These are phyloP conservation scores for Oreochromis grahami DNA, from an alignment of 2,797 vertebrate genomes.

Conservation along the genomic window DNA sequence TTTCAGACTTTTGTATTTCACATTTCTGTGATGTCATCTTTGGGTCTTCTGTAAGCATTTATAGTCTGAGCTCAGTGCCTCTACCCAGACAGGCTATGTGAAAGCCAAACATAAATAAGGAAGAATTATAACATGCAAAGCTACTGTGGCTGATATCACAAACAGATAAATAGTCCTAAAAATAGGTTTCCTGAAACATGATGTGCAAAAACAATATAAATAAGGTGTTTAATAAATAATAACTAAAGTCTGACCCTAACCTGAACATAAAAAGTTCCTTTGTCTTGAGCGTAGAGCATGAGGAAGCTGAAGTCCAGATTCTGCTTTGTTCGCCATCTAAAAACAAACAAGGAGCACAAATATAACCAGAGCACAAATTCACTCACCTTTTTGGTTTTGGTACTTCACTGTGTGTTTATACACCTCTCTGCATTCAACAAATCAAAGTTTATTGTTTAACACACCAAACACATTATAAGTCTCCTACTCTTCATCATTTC, in stretches of 20 bases:
- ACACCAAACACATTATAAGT: background rate
- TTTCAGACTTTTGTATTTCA: background rate
- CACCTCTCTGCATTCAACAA: background rate
- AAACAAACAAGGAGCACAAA: conserved; percentile 12
- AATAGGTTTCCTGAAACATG: background rate
- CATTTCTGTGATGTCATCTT: background rate
- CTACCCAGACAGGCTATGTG: background rate
- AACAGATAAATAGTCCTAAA: background rate
- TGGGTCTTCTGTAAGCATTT: background rate
- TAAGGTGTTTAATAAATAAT: background rate
- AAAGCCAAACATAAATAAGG: background rate
- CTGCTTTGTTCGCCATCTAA: conserved; percentile 88
- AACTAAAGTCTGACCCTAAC: conserved; percentile 53
- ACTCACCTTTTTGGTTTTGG: background rate
- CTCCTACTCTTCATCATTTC: background rate
- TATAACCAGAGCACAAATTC: background rate
- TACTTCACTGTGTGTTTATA: background rate
- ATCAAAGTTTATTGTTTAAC: background rate
- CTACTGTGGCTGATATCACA: background rate
- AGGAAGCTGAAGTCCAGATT: conserved; percentile 91
- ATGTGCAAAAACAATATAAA: background rate
- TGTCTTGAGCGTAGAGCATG: conserved; percentile 89
- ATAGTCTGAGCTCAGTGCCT: background rate
- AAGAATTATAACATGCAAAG: background rate
- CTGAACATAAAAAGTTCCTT: conserved; percentile 89